A percentile compares a stretch with the other conserved stretches of the same genome.
Evolutionary conservation across 37 sponge, comb jelly and placozoan genomes (phyloP).

Genomic region (Geodia barretti): DNA sequence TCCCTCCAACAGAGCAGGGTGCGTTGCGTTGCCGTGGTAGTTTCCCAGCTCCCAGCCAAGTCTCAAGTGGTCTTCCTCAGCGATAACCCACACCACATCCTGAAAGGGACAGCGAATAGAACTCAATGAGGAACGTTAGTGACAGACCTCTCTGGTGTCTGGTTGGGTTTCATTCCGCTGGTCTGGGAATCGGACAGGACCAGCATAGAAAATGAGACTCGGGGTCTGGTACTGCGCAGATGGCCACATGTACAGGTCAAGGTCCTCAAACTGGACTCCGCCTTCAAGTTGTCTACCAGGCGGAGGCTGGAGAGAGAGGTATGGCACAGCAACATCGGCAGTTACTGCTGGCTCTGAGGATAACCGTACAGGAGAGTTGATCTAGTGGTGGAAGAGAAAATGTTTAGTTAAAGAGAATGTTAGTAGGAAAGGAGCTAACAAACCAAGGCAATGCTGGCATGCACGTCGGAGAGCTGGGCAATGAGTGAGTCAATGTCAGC

Average conservation of each 20-base stretch:
- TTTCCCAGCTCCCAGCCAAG: background rate
- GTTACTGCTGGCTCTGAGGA: background rate
- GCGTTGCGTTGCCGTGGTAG: background rate
- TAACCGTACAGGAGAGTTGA: slow-evolving; percentile 35
- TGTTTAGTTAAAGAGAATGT: background rate
- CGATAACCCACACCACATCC: background rate
- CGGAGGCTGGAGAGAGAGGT: slow-evolving; percentile 63
- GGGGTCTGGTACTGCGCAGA: background rate
- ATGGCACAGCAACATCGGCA: slow-evolving; percentile 4
- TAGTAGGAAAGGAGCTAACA: background rate
- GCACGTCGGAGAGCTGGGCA: slow-evolving; percentile 30
- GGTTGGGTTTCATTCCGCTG: background rate
- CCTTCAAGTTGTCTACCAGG: slow-evolving; percentile 17
- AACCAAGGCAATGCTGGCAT: slow-evolving; percentile 19
- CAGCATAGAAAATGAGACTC: slow-evolving; percentile 50
- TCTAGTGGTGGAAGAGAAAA: slow-evolving; percentile 6
- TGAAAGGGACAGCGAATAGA: background rate
- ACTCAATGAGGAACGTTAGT: background rate
- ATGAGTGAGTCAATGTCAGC: slow-evolving; percentile 41
- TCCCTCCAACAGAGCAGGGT: background rate
- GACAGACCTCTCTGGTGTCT: background rate
- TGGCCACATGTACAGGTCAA: slow-evolving; percentile 44
- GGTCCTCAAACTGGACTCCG: slow-evolving; percentile 49
- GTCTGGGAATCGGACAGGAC: slow-evolving; percentile 16
- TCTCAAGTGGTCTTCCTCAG: background rate